These are phyloP conservation scores for Encarsia formosa DNA, from an alignment of 2,888 invertebrate species.

Conservation along the genomic window DNA sequence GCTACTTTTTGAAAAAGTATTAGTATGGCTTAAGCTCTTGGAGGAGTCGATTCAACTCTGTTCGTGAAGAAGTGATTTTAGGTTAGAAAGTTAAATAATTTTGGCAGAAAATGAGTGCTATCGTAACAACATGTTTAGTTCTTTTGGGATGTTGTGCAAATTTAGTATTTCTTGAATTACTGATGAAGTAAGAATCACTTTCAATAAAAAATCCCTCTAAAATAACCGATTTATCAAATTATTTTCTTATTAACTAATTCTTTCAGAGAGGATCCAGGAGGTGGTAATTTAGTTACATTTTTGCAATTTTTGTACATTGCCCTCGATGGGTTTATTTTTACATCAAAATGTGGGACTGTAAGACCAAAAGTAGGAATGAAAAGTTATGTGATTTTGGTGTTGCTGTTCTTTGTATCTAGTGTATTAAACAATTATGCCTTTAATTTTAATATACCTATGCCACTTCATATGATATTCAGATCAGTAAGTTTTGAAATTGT, in stretches of 20 bases:
- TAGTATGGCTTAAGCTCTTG: no score
- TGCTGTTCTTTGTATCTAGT: slow-evolving; percentile 87
- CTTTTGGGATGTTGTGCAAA: slow-evolving; percentile 88
- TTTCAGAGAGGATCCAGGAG: slow-evolving; percentile 78
- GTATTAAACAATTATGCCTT: slow-evolving; percentile 94
- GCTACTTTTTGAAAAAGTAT: no score
- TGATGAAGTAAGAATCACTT: slow-evolving; percentile 55
- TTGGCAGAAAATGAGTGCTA: slow-evolving; percentile 47
- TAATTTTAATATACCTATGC: slow-evolving; percentile 95
- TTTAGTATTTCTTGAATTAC: slow-evolving; percentile 82
- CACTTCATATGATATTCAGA: slow-evolving; percentile 97
- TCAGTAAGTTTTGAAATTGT: slow-evolving; percentile 69
- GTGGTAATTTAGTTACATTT: slow-evolving; percentile 94
- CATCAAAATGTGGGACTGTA: slow-evolving; percentile 77
- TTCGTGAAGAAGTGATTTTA: neutral
- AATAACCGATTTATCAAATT: neutral
- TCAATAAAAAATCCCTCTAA: neutral
- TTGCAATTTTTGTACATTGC: slow-evolving; percentile 90
- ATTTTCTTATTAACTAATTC: neutral
- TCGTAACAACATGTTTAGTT: slow-evolving; percentile 66
- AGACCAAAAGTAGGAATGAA: slow-evolving; percentile 70
- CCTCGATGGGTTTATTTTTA: slow-evolving; percentile 80
- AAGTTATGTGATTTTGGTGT: slow-evolving; percentile 77
- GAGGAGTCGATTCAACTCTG: no score
- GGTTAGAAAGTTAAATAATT: neutral